Base-by-base conservation (phyloP, 2,113 vertebrate species). In the Xyrauchen texanus region DNA sequence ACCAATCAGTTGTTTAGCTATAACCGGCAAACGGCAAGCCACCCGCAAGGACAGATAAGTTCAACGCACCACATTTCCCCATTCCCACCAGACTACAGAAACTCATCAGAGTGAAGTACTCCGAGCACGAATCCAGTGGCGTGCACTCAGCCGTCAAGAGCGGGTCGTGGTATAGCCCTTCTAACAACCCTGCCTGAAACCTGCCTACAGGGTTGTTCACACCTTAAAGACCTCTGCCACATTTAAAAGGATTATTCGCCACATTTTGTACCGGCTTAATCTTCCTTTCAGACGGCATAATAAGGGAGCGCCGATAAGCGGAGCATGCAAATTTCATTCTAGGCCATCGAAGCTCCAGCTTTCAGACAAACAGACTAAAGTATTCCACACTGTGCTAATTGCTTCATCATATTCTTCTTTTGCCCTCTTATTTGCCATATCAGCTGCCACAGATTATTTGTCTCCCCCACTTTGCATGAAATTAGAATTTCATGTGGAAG, bases 161-260 rank as follows among this genome's bases (percentile, higher is more conserved):
- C 13, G 46, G 58, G 9, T 44, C 34, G 5, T 21, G 49, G 67
- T 71, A 3, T 34, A 34, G 21, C 21, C 21, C 21, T 34, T 34
- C 21, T 34, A 34, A 34, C 21, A 34, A 42, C 66, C 84, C 86
- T 64, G 55, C 52, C 74, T 67, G 76, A 77, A 89, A 89, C 89
- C 87, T 89, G 84, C 55, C 79, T 71, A 67, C 68, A 76, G 86
- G 78, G 81, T 74, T 80, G 81, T 87, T 87, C 86, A 76, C 89
- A 93, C 92, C 93, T 93, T 91, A 88, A 90, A 90, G 88, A 90
- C 90, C 90, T 90, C 83, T 63, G 88, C 91, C 92, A 91, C 90
- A 86, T 94, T 92, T 93, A 94, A 94, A 94, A 90, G 92, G 92
- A 93, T 94, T 94, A 94, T 89, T 91, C 89, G 90, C 90, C 89